Conservation (phyloP, 2,797 vertebrate genomes). For the Gephyroberyx darwinii region DNA sequence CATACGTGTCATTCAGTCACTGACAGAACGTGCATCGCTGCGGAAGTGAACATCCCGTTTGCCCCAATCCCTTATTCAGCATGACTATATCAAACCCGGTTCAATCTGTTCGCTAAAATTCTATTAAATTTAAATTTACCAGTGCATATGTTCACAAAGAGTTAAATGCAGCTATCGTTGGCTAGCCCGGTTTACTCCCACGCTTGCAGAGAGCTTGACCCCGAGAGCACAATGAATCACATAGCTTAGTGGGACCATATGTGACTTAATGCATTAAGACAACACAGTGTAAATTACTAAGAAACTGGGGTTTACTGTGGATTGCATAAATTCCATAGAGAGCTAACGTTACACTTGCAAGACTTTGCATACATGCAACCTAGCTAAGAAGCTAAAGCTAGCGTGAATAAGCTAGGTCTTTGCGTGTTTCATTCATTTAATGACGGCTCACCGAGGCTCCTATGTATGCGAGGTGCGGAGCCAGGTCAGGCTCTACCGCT, state of each 20-base stretch:
- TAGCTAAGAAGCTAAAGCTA: constrained; percentile 66
- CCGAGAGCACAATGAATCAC: neutral
- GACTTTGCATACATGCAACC: neutral
- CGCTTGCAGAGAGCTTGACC: constrained; percentile 16
- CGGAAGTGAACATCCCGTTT: constrained; percentile 67
- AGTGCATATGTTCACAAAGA: neutral
- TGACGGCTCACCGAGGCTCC: constrained; percentile 88
- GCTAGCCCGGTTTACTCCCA: constrained; percentile 1
- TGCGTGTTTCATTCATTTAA: neutral
- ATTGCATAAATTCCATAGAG: neutral
- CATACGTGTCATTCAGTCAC: constrained; percentile 87
- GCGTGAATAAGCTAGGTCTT: neutral
- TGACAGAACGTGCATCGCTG: constrained; percentile 64
- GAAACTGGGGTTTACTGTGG: neutral
- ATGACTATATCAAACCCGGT: neutral
- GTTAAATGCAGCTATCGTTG: neutral
- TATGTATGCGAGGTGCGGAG: constrained; percentile 87
- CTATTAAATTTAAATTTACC: rapidly evolving
- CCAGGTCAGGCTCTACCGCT: constrained; percentile 89
- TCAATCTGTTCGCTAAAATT: neutral
- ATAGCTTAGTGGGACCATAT: neutral
- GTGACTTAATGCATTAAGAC: neutral
- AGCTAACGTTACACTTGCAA: neutral
- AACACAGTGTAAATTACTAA: neutral
- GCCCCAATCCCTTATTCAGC: neutral